Conservation (phyloP, 2,797 vertebrate genomes). For the Echeneis naucrates region DNA sequence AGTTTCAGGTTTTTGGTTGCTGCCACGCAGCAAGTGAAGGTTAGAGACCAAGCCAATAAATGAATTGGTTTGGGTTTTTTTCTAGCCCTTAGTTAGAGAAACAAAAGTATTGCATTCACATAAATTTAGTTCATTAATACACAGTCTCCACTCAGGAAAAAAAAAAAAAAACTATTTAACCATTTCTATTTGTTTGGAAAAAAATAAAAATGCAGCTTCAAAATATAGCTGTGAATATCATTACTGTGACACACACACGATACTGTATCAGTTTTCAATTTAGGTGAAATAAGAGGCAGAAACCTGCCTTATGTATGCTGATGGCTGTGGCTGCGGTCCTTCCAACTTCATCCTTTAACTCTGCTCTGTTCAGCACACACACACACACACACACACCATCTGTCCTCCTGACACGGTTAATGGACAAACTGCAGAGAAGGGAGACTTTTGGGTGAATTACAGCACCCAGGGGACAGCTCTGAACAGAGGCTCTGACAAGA, state of each 20-base stretch:
- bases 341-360: constrained; percentile 35
- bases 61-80: constrained; percentile 14
- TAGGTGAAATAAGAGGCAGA: constrained; percentile 31
- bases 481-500: constrained; percentile 42
- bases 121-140: constrained; percentile 20
- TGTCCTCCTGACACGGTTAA: constrained; percentile 62
- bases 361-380: constrained; percentile 16
- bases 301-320: constrained; percentile 34
- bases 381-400: constrained; percentile 32
- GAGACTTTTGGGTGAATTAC: constrained; percentile 67
- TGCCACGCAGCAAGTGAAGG: constrained; percentile 33
- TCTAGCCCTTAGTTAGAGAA: constrained; percentile 45
- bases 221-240: constrained; percentile 13
- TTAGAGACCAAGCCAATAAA: constrained; percentile 28
- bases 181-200: background rate
- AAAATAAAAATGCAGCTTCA: constrained; percentile 18
- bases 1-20: constrained; percentile 13
- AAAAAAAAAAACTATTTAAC: constrained; percentile 15
- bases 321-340: constrained; percentile 30
- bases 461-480: constrained; percentile 58
- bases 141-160: constrained; percentile 24
- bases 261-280: constrained; percentile 64
- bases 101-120: constrained; percentile 34
- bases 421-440: constrained; percentile 65
- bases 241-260: constrained; percentile 32